Percentiles rank a stretch among this genome's conserved stretches.
Evolutionary conservation across 2,797 vertebrate genomes (phyloP).

Genomic region (Parambassis ranga): DNA sequence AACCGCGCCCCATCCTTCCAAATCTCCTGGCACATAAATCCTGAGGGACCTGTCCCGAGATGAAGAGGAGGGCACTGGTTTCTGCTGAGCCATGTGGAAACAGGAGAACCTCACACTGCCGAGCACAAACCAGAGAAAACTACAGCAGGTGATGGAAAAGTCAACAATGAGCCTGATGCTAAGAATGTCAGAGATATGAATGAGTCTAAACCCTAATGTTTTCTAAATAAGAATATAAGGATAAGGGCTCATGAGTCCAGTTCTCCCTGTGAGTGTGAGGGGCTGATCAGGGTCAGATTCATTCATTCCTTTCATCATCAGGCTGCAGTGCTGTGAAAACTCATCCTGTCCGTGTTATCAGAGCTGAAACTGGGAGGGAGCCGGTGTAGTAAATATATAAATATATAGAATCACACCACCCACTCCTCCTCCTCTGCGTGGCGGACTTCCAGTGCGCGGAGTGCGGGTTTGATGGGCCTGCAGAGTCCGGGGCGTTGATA

Average conservation of each 20-base stretch:
- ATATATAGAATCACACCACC: slow-evolving; percentile 8
- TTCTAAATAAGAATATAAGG: too few relatives aligned
- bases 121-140: neutral
- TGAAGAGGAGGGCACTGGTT: neutral
- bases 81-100: slow-evolving; percentile 53
- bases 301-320: slow-evolving; percentile 1
- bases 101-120: neutral
- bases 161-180: neutral
- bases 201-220: too few relatives aligned
- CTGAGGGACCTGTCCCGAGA: neutral
- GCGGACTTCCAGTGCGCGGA: neutral
- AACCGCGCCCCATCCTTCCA: neutral
- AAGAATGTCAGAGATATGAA: too few relatives aligned
- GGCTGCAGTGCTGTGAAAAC: neutral
- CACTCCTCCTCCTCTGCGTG: neutral
- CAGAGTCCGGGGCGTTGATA: neutral
- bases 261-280: too few relatives aligned
- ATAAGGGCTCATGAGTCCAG: too few relatives aligned
- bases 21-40: slow-evolving; percentile 1
- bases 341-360: neutral
- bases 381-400: slow-evolving; percentile 4
- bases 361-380: slow-evolving; percentile 23
- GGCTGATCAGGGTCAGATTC: neutral
- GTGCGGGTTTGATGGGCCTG: slow-evolving; percentile 16
- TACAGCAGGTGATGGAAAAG: neutral